Conservation (phyloP, 2,113 vertebrate genomes). For the Clupea harengus region DNA sequence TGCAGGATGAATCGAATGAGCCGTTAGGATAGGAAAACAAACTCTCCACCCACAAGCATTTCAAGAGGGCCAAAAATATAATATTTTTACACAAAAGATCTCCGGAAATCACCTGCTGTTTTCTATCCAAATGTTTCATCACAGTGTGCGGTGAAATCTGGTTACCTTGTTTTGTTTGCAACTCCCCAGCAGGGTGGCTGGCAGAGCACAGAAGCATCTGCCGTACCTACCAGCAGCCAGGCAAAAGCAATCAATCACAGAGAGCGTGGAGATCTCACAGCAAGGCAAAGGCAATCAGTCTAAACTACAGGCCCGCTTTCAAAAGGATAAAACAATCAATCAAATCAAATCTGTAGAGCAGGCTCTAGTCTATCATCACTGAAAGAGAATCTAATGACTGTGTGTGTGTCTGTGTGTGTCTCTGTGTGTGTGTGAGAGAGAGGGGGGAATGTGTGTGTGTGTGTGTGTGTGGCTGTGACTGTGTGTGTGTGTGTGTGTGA, state of each 20-base stretch:
- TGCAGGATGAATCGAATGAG: not conserved
- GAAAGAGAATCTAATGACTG: constrained; percentile 40
- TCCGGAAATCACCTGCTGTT: not conserved
- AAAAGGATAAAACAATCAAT: constrained; percentile 23
- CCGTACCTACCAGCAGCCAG: not conserved
- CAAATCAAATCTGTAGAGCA: constrained; percentile 17
- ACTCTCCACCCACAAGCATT: not conserved
- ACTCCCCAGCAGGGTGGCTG: not conserved
- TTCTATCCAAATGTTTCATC: not conserved
- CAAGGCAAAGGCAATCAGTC: constrained; percentile 22
- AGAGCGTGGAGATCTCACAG: not conserved
- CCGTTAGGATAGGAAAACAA: not conserved
- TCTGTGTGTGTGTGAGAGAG: constrained; percentile 25
- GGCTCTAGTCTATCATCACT: constrained; percentile 42
- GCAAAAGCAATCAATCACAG: constrained; percentile 23
- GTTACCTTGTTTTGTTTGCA: not conserved
- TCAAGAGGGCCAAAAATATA: not conserved
- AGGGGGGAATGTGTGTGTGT: not conserved
- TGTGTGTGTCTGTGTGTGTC: constrained; percentile 27
- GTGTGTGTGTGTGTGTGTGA: constrained; percentile 41
- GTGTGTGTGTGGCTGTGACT: constrained; percentile 10
- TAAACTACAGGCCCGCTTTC: constrained; percentile 17
- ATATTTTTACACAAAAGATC: not conserved
- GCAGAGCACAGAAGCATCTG: not conserved
- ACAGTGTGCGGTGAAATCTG: not conserved